Conservation (phyloP, 2,888 invertebrate genomes). For the Ennomos erosarius region DNA sequence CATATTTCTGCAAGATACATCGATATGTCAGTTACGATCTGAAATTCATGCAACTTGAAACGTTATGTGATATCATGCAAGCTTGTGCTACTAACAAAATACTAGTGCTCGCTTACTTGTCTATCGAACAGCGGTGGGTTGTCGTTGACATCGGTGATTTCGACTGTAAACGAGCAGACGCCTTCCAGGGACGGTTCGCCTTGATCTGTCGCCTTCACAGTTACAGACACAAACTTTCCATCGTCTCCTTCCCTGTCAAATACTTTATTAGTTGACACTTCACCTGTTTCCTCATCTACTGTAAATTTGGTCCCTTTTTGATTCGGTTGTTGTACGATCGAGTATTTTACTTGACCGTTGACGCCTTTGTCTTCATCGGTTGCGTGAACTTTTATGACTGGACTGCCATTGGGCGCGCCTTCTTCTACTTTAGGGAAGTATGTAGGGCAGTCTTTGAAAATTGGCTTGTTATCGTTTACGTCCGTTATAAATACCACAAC, state of each 20-base stretch:
- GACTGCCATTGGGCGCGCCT: slow-evolving; percentile 96
- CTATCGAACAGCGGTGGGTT: slow-evolving; percentile 97
- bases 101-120: slow-evolving; percentile 87
- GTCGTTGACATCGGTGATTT: slow-evolving; percentile 99
- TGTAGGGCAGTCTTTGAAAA: slow-evolving; percentile 96
- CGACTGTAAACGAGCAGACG: slow-evolving; percentile 99
- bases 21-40: slow-evolving; percentile 45
- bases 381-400: slow-evolving; percentile 96
- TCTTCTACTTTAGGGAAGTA: slow-evolving; percentile 98
- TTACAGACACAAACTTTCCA: slow-evolving; percentile 97
- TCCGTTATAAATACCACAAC: slow-evolving; percentile 98
- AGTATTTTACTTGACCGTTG: slow-evolving; percentile 97
- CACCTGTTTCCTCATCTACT: slow-evolving; percentile 97
- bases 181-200: slow-evolving; percentile 99
- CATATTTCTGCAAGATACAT: slow-evolving; percentile 92
- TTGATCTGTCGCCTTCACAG: slow-evolving; percentile 99
- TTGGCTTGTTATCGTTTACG: slow-evolving; percentile 98
- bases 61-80: slow-evolving; percentile 57
- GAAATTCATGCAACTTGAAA: slow-evolving; percentile 55
- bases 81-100: slow-evolving; percentile 43
- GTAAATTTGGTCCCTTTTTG: slow-evolving; percentile 98
- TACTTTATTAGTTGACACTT: slow-evolving; percentile 97
- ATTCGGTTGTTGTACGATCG: slow-evolving; percentile 98
- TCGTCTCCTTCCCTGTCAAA: slow-evolving; percentile 99
- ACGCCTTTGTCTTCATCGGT: slow-evolving; percentile 98